Evolutionary conservation across 2,888 invertebrate species (phyloP), one percentile per base, ranked within the genome.

Genomic region (Noctua janthina): DNA sequence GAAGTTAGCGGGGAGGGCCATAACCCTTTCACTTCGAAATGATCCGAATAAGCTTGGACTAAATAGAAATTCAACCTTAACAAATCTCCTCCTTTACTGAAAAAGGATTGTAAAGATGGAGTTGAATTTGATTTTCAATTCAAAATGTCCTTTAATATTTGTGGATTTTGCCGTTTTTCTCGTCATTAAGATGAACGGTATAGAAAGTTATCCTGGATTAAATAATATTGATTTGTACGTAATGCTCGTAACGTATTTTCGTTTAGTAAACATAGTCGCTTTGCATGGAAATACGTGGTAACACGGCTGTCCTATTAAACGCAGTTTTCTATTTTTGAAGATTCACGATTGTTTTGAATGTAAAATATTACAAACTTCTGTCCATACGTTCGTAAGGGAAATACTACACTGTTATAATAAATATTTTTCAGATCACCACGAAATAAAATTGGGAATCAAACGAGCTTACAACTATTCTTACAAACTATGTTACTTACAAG

Each of bases 1-100:
- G 78, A 87, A 87, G 83, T 79, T 29, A 69, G 39, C 70, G 39
- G 64, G 67, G 54, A 78, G 81, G 75, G 73, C 39, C 72, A 78
- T 71, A 76, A 73, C 81, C 88, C 82, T 81, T 85, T 88, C 64
- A 59, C 64, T 79, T 62, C 64, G 43, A 74, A 87, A 78, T 74
- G 79, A 79, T 76, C 66, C 76, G 49, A 80, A 73, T 87, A 79
- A 85, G 78, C 79, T 79, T 29, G 43, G 51, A n/a, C 67, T 76
- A 72, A 83, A 83, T 81, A 83, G 68, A 85, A 87, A 81, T 87
- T 83, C 83, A 79, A 76, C 70, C 74, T 81, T 74, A 73, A 80
- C 67, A 81, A 83, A 82, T 85, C 78, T 78, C 71, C 66, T 85
- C 66, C 75, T 69, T 13, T 68, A 51, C 68, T 81, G 66, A 85